Conservation (phyloP, 1,140 invertebrate species). For the Euwallacea similis region DNA sequence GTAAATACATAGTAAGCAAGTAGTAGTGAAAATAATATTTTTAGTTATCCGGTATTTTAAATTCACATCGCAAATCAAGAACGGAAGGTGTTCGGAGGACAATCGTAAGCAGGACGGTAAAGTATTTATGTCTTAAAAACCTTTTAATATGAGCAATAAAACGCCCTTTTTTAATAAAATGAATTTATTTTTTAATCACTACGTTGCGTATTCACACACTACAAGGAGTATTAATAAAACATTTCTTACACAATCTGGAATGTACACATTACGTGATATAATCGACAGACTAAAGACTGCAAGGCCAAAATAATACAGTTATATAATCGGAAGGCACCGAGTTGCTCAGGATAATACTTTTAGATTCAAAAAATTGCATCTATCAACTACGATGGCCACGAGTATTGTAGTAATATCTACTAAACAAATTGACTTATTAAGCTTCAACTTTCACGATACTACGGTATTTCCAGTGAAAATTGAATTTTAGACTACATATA, state of each 20-base stretch:
- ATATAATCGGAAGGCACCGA: background rate
- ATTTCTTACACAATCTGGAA: slow-evolving; percentile 12
- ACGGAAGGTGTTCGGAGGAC: no score
- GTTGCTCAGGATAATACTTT: background rate
- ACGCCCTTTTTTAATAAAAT: slow-evolving; percentile 1
- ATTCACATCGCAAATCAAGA: no score
- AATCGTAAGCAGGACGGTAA: no score
- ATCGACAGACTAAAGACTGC: background rate
- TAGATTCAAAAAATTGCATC: background rate
- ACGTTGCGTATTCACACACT: slow-evolving; percentile 12
- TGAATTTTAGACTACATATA: background rate
- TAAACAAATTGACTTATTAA: no score
- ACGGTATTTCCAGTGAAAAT: background rate
- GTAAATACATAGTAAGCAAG: no score
- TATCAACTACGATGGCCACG: slow-evolving; percentile 6
- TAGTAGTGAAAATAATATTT: no score
- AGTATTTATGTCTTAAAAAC: no score
- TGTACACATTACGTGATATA: slow-evolving; percentile 10
- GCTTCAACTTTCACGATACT: no score
- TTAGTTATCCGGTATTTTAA: no score
- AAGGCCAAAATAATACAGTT: slow-evolving; percentile 4
- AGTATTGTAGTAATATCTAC: background rate
- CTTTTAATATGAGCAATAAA: background rate
- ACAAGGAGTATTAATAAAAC: slow-evolving; percentile 14
- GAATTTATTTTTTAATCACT: slow-evolving; percentile 11